phyloP scores from a whole-genome alignment of 2,888 invertebrate species.

The Drepanosiphum platanoidis region DNA sequence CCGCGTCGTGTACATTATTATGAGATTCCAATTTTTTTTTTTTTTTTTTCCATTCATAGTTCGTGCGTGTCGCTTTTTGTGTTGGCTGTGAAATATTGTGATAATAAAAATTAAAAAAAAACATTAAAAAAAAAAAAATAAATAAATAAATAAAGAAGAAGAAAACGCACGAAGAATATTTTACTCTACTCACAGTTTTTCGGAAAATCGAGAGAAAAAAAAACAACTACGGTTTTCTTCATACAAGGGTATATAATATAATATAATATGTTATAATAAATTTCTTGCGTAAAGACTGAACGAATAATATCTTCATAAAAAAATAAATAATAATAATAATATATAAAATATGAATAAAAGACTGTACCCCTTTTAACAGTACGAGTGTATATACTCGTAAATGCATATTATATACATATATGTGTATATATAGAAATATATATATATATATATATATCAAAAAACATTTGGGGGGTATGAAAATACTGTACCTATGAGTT shows the following conservation, averaged over 20 bases:
- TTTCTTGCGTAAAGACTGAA: constrained; percentile 61
- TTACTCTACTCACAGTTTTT: constrained; percentile 45
- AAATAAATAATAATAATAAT: not conserved
- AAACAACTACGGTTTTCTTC: constrained; percentile 36
- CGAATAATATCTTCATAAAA: constrained; percentile 57
- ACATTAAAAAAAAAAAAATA: constrained; percentile 36
- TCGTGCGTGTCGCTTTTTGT: constrained; percentile 62
- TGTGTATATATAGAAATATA: not conserved
- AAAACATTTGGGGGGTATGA: constrained; percentile 46
- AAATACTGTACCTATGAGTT: constrained; percentile 46
- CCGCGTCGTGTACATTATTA: constrained; percentile 30
- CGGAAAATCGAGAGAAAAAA: constrained; percentile 21
- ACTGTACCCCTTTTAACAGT: constrained; percentile 54
- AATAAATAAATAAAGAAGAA: too few relatives aligned
- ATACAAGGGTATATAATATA: constrained; percentile 50
- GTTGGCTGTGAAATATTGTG: constrained; percentile 62
- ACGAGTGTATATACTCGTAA: too few relatives aligned
- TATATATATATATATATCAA: not conserved
- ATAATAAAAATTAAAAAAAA: constrained; percentile 53
- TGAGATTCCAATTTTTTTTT: constrained; percentile 30
- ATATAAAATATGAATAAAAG: constrained; percentile 51
- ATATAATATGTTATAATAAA: constrained; percentile 18
- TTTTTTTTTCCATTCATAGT: constrained; percentile 33
- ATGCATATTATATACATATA: constrained; percentile 30
- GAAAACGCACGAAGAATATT: constrained; percentile 56